Percentiles rank a stretch among this genome's conserved stretches.
These are phyloP conservation scores for Eupsilia transversa DNA, from an alignment of 2,888 invertebrate genomes.

Conservation along the genomic window DNA sequence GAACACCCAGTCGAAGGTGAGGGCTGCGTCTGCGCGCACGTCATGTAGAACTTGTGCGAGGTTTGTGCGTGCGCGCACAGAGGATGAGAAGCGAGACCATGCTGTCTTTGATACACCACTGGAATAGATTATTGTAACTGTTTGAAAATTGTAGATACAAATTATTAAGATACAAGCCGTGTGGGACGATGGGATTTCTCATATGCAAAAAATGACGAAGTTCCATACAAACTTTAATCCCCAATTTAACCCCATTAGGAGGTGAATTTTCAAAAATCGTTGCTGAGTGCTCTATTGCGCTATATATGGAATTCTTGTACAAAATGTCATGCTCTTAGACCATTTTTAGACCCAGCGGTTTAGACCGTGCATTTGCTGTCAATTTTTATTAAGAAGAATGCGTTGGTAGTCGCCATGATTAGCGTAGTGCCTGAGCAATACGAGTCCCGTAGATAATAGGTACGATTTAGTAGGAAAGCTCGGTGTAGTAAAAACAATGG, in stretches of 20 bases:
- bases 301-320: background rate
- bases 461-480: background rate
- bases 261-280: background rate
- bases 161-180: background rate
- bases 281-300: background rate
- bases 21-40: constrained; percentile 92
- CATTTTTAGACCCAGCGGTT: background rate
- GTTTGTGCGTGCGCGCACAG: constrained; percentile 92
- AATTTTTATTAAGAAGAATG: background rate
- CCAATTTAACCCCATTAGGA: background rate
- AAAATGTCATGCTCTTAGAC: background rate
- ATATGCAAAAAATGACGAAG: background rate
- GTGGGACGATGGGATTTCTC: background rate
- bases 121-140: constrained; percentile 12
- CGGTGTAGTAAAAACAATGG: background rate
- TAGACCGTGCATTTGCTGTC: background rate
- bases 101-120: constrained; percentile 75
- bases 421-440: background rate
- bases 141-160: background rate
- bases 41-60: constrained; percentile 93
- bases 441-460: too few relatives aligned
- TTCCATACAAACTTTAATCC: too few relatives aligned
- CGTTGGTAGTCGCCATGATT: background rate
- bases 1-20: constrained; percentile 95
- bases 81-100: constrained; percentile 92